These are phyloP conservation scores for Halcyon leucocephala DNA, from an alignment of 2,797 vertebrate genomes.

Conservation along the genomic window DNA sequence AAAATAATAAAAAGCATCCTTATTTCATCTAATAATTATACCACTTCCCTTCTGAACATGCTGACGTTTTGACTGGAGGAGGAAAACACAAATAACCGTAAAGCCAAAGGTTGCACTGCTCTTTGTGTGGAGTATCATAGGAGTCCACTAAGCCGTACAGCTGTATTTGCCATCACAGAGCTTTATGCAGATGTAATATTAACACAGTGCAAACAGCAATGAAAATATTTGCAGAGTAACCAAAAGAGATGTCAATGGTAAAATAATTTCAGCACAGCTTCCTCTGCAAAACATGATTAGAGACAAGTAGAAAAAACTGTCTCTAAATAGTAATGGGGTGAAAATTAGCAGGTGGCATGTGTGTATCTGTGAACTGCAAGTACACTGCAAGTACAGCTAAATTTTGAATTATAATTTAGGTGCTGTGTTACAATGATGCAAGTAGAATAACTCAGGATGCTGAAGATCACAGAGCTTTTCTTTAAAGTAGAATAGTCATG, in stretches of 20 bases:
- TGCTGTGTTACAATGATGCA: background rate
- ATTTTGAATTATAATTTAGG: background rate
- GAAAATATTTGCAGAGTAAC: background rate
- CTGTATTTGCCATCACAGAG: background rate
- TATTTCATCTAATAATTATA: background rate
- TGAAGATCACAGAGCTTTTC: background rate
- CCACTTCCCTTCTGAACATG: background rate
- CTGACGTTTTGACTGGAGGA: background rate
- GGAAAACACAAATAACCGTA: background rate
- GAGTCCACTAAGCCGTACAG: background rate
- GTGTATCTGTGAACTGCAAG: background rate
- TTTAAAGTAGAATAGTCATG: background rate
- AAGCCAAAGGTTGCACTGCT: background rate
- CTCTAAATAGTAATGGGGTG: background rate
- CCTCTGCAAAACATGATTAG: background rate
- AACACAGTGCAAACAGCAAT: background rate
- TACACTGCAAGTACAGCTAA: background rate
- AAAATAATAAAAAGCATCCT: background rate
- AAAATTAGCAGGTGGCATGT: fast-evolving
- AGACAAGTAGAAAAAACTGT: background rate
- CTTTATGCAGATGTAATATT: background rate
- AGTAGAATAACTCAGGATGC: background rate
- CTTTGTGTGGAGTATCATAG: background rate
- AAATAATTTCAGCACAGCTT: background rate
- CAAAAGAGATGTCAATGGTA: background rate